Conservation (phyloP, 2,113 vertebrate species). For the Rutilus rutilus region DNA sequence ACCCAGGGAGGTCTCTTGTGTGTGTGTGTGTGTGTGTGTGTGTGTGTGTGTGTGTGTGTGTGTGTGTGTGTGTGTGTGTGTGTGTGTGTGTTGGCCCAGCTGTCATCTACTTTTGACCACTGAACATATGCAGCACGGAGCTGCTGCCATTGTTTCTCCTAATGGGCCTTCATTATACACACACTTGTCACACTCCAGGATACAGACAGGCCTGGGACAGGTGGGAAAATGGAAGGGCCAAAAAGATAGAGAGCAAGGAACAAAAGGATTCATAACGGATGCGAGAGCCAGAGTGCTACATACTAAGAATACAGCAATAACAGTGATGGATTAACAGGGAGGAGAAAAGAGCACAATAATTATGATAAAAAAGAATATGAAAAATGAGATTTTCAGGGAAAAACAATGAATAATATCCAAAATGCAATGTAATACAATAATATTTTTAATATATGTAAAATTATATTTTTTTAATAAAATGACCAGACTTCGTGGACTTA, state of each 20-base stretch:
- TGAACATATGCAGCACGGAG: slow-evolving; percentile 41
- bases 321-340: neutral
- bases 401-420: neutral
- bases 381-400: neutral
- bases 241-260: slow-evolving; percentile 6
- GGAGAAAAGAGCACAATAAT: neutral
- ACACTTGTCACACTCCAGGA: slow-evolving; percentile 25
- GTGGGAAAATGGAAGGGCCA: slow-evolving; percentile 5
- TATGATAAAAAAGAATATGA: neutral
- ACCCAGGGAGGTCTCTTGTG: slow-evolving; percentile 38
- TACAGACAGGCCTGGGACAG: slow-evolving; percentile 20
- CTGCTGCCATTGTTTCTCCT: slow-evolving; percentile 31
- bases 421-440: too few relatives aligned
- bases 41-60: slow-evolving; percentile 32
- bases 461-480: neutral
- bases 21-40: slow-evolving; percentile 49
- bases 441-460: neutral
- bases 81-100: slow-evolving; percentile 47
- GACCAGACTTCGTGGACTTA: neutral
- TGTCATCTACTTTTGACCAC: slow-evolving; percentile 53
- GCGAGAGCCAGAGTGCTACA: neutral
- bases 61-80: slow-evolving; percentile 32
- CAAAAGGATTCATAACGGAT: neutral
- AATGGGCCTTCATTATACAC: slow-evolving; percentile 35
- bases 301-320: neutral